Evolutionary conservation across 2,888 invertebrate genomes (phyloP).

Genomic region (Stegana nigrithorax): DNA sequence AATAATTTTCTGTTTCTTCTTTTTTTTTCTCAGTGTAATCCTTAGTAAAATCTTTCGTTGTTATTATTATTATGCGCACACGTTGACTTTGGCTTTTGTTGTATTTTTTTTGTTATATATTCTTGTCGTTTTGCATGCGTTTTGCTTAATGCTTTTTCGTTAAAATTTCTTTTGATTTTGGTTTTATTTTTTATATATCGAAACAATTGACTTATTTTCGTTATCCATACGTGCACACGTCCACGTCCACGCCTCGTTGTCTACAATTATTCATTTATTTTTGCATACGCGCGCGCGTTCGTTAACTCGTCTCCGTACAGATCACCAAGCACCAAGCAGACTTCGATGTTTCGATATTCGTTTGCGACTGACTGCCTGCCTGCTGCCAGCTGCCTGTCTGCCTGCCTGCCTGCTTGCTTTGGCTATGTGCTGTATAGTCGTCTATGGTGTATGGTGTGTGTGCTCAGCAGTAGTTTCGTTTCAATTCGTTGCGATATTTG

Average conservation of each 20-base stretch:
- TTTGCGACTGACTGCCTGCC: constrained; percentile 65
- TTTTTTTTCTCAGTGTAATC: constrained; percentile 28
- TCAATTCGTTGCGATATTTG: constrained; percentile 53
- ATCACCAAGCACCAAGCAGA: constrained; percentile 56
- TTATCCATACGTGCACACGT: no score
- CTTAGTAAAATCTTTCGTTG: constrained; percentile 8
- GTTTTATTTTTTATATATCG: no score
- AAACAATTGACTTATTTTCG: no score
- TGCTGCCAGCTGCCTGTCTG: no score
- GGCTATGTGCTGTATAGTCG: no score
- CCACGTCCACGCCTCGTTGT: no score
- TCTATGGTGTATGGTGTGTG: no score
- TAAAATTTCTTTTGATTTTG: constrained; percentile 24
- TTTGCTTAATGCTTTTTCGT: constrained; percentile 40
- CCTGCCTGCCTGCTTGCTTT: no score
- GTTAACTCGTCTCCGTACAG: constrained; percentile 40
- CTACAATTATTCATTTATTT: no score
- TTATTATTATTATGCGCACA: not conserved
- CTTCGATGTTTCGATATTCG: constrained; percentile 69
- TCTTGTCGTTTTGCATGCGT: constrained; percentile 25
- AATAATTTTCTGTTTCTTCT: constrained; percentile 11
- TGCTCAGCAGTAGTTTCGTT: no score
- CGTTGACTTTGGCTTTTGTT: not conserved
- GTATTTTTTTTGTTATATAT: no score
- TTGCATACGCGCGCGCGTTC: constrained; percentile 49